Percentiles rank a stretch among this genome's conserved stretches.
Conservation (phyloP, 2,888 invertebrate genomes). For the Xylota segnis region DNA sequence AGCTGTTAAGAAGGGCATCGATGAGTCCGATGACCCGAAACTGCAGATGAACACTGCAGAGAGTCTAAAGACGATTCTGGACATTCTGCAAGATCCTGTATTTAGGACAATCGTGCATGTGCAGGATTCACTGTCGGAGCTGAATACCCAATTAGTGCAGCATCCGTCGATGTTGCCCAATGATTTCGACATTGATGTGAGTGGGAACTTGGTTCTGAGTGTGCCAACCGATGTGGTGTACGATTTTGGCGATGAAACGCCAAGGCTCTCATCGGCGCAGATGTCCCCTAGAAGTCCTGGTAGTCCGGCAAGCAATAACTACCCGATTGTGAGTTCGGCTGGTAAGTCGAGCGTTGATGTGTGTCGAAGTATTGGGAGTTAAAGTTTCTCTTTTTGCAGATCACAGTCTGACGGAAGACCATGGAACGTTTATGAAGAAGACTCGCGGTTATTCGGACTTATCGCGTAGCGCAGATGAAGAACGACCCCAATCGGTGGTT, state of each 20-base stretch:
- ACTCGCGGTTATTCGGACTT: slow-evolving; percentile 86
- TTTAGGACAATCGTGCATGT: slow-evolving; percentile 95
- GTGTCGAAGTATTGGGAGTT: neutral
- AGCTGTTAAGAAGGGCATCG: slow-evolving; percentile 94
- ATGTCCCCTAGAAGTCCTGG: slow-evolving; percentile 89
- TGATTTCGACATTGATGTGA: slow-evolving; percentile 95
- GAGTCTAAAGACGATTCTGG: slow-evolving; percentile 93
- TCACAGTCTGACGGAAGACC: slow-evolving; percentile 76
- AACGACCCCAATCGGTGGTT: slow-evolving; percentile 87
- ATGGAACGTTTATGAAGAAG: slow-evolving; percentile 86
- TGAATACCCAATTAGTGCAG: slow-evolving; percentile 93
- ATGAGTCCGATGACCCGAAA: slow-evolving; percentile 93
- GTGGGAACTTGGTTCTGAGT: slow-evolving; percentile 90
- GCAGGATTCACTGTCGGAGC: slow-evolving; percentile 94
- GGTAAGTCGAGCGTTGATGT: slow-evolving; percentile 54
- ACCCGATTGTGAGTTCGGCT: slow-evolving; percentile 70
- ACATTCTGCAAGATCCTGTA: slow-evolving; percentile 94
- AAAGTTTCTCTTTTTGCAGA: slow-evolving; percentile 46
- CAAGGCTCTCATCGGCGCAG: slow-evolving; percentile 91
- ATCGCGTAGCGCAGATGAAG: slow-evolving; percentile 83
- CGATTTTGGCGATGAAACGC: slow-evolving; percentile 88
- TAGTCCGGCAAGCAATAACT: slow-evolving; percentile 84
- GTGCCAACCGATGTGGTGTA: slow-evolving; percentile 86
- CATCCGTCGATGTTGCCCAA: slow-evolving; percentile 97
- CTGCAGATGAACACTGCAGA: slow-evolving; percentile 89